Evolutionary conservation across 1,140 invertebrate genomes (phyloP), one percentile per base, ranked within the genome.

Genomic region (Coenobita brevimanus): DNA sequence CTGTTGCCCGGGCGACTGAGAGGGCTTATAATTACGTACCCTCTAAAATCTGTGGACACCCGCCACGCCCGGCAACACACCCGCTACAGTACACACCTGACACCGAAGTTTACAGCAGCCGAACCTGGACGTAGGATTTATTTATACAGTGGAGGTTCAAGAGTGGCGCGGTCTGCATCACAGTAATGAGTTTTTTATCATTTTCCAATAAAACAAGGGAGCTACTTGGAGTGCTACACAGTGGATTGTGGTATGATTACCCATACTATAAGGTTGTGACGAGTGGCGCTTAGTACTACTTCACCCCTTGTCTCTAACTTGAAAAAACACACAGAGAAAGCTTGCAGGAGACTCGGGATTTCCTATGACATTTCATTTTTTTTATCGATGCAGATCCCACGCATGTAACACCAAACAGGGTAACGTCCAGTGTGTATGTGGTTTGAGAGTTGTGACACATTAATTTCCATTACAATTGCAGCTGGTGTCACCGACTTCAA

Each of bases 61-160:
- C 36, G 27, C 67, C 67, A 71, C 46, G 64, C 81, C 81, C 81
- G 64, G 67, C 67, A 83, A 83, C 81, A 83, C 81, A 41, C 69
- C 81, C 69, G 81, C 81, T 83, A 83, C 81, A 71, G 30, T 83
- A 83, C 30, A 83, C 71, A 83, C 71, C 54, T 71, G 64, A 83
- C 81, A 83, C 81, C 79, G 80, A 80, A 81, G 76, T 80, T 86
- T 76, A 81, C 85, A 87, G 85, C 85, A 87, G 85, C 76, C 85
- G 36, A 81, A 71, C 85, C 78, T 87, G 69, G 78, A 64, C 62
- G 54, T 73, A 43, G 30, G 81, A 67, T 50, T 50, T 6, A 8
- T 8, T 50, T 50, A 50, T 50, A 50, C 46, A 50, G 46, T 50
- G 46, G 46, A 50, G 46, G 46, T 50, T 50, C 46, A 50, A 50